Percentiles rank a stretch among this genome's conserved stretches.
These are phyloP conservation scores for Mantis religiosa DNA, from an alignment of 2,888 invertebrate species.

Conservation along the genomic window DNA sequence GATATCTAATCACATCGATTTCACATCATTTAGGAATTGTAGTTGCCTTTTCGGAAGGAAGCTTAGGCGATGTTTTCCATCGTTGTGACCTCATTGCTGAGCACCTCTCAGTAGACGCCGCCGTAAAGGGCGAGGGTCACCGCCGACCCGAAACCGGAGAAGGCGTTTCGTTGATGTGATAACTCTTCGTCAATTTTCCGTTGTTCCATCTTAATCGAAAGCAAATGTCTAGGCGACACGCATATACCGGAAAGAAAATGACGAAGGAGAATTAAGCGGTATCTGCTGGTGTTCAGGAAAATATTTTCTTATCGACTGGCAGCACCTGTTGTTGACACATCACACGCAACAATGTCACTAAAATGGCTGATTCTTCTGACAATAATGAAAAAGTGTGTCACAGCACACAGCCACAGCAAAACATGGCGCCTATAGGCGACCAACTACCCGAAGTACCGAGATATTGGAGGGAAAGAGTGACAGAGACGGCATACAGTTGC, in stretches of 20 bases:
- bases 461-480: background rate
- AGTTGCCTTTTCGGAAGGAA: background rate
- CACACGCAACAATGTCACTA: background rate
- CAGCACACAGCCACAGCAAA: slow-evolving; percentile 7
- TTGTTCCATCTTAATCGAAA: background rate
- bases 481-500: background rate
- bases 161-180: background rate
- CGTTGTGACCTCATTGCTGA: background rate
- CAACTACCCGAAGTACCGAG: background rate
- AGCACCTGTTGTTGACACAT: background rate
- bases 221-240: background rate
- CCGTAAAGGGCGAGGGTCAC: background rate
- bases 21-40: background rate
- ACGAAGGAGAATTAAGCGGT: background rate
- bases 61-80: background rate
- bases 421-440: slow-evolving; percentile 13
- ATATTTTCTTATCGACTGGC: no score
- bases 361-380: background rate
- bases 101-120: background rate
- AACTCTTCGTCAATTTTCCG: background rate
- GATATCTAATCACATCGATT: background rate
- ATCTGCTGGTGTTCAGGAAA: background rate
- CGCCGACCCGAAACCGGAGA: background rate
- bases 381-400: background rate
- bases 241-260: background rate